Evolutionary conservation across 2,888 invertebrate genomes (phyloP).

Genomic region (Calliopum simillimum): DNA sequence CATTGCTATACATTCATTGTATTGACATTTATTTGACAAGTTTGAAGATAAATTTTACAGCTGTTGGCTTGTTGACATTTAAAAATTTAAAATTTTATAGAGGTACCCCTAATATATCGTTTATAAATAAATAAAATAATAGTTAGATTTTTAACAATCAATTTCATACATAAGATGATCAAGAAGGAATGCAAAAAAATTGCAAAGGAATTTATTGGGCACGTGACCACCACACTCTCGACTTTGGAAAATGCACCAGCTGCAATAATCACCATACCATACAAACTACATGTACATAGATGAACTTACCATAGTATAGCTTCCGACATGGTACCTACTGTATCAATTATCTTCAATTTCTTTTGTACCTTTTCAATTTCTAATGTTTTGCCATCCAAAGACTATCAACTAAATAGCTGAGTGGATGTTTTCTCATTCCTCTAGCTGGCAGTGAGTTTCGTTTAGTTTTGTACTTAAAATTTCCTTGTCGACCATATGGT

Average conservation of each 20-base stretch:
- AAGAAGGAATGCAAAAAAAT: not conserved
- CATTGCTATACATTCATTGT: not conserved
- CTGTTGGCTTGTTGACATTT: constrained; percentile 42
- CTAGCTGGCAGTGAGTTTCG: too few species aligned
- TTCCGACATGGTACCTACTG: too few species aligned
- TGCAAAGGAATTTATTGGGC: not conserved
- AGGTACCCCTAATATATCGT: too few species aligned
- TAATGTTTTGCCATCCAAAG: constrained; percentile 16
- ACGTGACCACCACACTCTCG: constrained; percentile 27
- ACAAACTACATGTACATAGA: too few species aligned
- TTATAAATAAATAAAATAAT: too few species aligned
- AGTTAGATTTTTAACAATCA: too few species aligned
- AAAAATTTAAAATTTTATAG: not conserved
- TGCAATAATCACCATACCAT: too few species aligned
- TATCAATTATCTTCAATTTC: constrained; percentile 11
- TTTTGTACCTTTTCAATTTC: constrained; percentile 5
- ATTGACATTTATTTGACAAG: constrained; percentile 52
- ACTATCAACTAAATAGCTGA: too few species aligned
- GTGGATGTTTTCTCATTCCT: too few species aligned
- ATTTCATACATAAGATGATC: not conserved
- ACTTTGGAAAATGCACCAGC: not conserved
- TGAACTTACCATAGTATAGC: too few species aligned
- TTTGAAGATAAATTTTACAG: constrained; percentile 47
- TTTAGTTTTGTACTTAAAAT: too few species aligned
- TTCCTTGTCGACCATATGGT: too few species aligned